Base-by-base conservation (phyloP, 2,888 invertebrate genomes). In the Artemia sinica region DNA sequence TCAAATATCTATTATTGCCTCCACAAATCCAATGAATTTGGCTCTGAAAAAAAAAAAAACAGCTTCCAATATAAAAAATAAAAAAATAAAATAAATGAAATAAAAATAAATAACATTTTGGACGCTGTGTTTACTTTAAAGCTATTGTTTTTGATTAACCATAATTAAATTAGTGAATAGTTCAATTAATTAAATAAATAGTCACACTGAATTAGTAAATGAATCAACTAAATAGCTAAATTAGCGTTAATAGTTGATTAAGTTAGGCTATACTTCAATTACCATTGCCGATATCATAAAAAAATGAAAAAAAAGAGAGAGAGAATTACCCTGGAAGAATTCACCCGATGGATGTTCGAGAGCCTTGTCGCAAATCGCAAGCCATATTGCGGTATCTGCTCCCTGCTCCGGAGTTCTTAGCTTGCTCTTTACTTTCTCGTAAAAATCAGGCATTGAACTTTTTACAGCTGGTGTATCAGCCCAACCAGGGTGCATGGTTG, bases 401-500 rank as follows among this genome's bases (percentile, higher is more conserved):
- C 80, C 80, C 73, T 80, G 76, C 52, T 77, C 78, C 9, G 77
- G 73, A 7, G 77, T 78, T 51, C 80, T 73, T 68, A 80, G 74
- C 51, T 75, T 73, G 49, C 76, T 75, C 74, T 80, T 77, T 78
- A 80, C 78, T 69, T 77, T 77, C n/a, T 75, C 74, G 73, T 79
- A 76, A 72, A 81, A 80, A 48, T 76, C 77, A 0, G 77, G 77
- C 75, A 77, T 76, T 7, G 79, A 74, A 9, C 73, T 71, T 67
- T 73, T 69, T 13, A 77, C 75, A 14, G 75, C 79, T 69, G 79
- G 79, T n/a, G 80, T 81, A 71, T 79, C 80, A 6, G 79, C 78
- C 80, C 80, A 80, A 12, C 80, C 81, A 18, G 81, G 81, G 71
- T 81, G 80, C 79, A 79, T 79, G 28, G 76, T 74, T 13, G 78